phyloP scores from a whole-genome alignment of 2,888 invertebrate species.

The Lycocerus yunnanus region DNA sequence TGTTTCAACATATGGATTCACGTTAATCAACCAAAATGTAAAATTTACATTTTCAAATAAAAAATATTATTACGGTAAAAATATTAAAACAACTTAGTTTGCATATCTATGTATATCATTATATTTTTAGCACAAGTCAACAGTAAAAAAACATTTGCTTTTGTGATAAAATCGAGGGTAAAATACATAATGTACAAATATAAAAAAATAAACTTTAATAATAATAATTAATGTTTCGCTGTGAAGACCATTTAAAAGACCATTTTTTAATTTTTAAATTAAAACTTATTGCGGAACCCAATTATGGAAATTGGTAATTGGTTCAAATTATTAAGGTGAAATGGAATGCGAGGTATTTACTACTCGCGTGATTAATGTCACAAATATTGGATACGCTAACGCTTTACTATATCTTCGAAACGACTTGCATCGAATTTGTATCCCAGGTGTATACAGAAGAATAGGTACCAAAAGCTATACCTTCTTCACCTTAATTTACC shows the following conservation, averaged over 20 bases:
- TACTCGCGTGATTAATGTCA: background rate
- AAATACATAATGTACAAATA: background rate
- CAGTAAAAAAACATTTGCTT: background rate
- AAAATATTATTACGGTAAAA: background rate
- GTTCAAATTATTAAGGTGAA: slow-evolving; percentile 1
- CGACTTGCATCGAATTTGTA: background rate
- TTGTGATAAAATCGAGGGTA: too few relatives aligned
- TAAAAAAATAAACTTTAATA: too few relatives aligned
- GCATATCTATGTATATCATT: background rate
- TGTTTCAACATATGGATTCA: background rate
- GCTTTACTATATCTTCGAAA: background rate
- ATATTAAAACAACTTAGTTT: background rate
- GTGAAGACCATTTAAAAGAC: background rate
- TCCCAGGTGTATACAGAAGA: background rate
- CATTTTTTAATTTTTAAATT: background rate
- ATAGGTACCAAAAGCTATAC: background rate
- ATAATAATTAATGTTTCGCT: too few relatives aligned
- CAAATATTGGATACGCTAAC: background rate
- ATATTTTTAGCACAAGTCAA: background rate
- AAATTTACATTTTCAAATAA: background rate
- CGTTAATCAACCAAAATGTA: background rate
- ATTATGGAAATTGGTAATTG: background rate
- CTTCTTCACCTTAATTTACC: background rate
- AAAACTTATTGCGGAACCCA: background rate
- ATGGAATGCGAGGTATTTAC: background rate